Base-by-base conservation (phyloP, 2,113 vertebrate genomes). In the Spilogale gracilis region DNA sequence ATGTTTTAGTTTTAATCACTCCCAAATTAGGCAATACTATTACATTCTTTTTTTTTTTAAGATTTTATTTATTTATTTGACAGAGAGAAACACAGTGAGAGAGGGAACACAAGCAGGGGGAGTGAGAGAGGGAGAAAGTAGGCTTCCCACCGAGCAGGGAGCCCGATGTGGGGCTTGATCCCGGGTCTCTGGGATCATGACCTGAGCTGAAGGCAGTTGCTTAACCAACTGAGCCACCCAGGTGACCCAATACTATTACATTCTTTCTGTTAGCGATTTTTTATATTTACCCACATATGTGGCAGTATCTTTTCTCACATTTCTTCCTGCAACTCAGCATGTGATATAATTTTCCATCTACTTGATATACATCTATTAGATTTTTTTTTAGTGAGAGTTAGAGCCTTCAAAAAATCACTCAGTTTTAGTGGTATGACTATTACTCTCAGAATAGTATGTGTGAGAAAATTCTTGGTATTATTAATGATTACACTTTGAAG, bases 401-500 rank as follows among this genome's bases (percentile, higher is more conserved):
- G 12, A 65, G 21, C 16, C 38, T 83, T 67, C 54, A 71, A 79
- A 48, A 20, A 89, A 94, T 61, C 10, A 60, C 5, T 89, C 30
- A 48, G 12, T 54, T 87, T 54, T 69, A 50, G 11, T 84, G 73
- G 6, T 89, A 12, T 80, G 67, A 63, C 50, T 84, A 43, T 80
- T 69, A 67, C 38, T 85, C 30, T 81, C 78, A 90, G 17, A 43
- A 38, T 65, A 89, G n/a, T 56, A 74, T 58, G 7, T 82, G 25
- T 90, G 84, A 95, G 76, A 13, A 95, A 65, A 74, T 58, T 74
- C 16, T 93, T 81, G 56, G 61, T 91, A 60, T 69, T 54, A 3
- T 81, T 81, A 54, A 20, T 85, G 82, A 94, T 78, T 95, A 85
- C 58, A 82, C 12, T 61, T 95, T 92, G 45, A 89, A 97, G 50